Conservation (phyloP, 2,888 invertebrate species). For the Lasioglossum leucozonium region DNA sequence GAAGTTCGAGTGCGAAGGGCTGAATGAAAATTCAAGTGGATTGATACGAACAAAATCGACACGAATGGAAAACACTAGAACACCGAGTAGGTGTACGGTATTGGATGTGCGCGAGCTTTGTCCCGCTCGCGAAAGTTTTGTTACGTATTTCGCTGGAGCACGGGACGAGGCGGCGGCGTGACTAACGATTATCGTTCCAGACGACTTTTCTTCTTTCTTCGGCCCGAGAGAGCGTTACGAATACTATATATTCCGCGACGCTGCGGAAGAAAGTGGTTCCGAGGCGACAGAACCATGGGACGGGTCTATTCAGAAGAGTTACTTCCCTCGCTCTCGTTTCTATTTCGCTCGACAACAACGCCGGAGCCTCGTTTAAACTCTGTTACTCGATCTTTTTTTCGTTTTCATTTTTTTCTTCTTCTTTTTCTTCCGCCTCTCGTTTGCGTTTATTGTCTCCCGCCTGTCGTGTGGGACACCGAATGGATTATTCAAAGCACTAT, state of each 20-base stretch:
- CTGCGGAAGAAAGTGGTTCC: constrained; percentile 28
- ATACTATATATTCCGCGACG: constrained; percentile 25
- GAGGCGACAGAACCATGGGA: constrained; percentile 17
- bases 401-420: neutral
- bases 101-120: constrained; percentile 36
- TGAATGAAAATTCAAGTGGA: neutral
- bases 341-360: constrained; percentile 24
- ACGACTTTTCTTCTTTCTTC: constrained; percentile 33
- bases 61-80: neutral
- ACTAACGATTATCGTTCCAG: constrained; percentile 46
- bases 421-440: neutral
- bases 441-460: constrained; percentile 3
- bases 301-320: constrained; percentile 11
- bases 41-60: neutral
- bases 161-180: constrained; percentile 43
- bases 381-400: neutral
- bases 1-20: too few relatives aligned
- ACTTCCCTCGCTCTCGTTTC: constrained; percentile 8
- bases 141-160: constrained; percentile 36
- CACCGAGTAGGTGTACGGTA: neutral
- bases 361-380: neutral
- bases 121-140: constrained; percentile 47
- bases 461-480: neutral
- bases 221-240: constrained; percentile 34
- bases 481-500: neutral